Base-by-base conservation (phyloP, 2,113 vertebrate species). In the Cyphomyrus plagiostoma region DNA sequence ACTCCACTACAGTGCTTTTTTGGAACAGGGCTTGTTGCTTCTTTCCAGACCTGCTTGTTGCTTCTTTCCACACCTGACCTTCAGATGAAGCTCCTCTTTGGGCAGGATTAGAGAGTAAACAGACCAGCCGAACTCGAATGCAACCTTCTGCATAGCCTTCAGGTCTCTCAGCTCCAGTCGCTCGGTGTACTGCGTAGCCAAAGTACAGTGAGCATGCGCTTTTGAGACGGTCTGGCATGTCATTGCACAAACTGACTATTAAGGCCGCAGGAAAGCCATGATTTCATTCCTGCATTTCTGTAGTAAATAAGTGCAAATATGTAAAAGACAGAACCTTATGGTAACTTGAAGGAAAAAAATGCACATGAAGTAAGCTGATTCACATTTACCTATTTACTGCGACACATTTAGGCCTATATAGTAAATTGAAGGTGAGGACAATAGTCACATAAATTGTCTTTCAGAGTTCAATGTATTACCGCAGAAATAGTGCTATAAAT, bases 181-280 rank as follows among this genome's bases (percentile, higher is more conserved):
- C 86, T 95, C 94, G 45, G 86, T 89, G 89, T 94, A 94, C 95
- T 95, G 87, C 0, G n/a, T 19, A 39, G 49, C n/a, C 26, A 56
- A 35, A 87, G 15, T 15, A 35, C 50, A 52, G 84, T 17, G 49
- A 52, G 26, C 17, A 17, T 48, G 10, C 48, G n/a, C 21, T 49
- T 50, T 49, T 50, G 48, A 49, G 1, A 77, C 39, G 39, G 30
- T 5, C 84, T 3, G 53, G 26, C 10, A 48, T 52, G 13, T 19
- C 13, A 35, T 21, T 15, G 15, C 11, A 45, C 83, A 46, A 39
- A 70, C 62, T 70, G 62, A 13, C n/a, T 70, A 30, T 70, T 13
- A 70, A 21, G 49, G 53, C 39, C 39, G 7, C 26, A 35, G 11
- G 26, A 11, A 7, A 19, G 17, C 52, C 17, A 52, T 23, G 5